Evolutionary conservation across 2,797 vertebrate genomes (phyloP).

Genomic region (Sebastes goodei): DNA sequence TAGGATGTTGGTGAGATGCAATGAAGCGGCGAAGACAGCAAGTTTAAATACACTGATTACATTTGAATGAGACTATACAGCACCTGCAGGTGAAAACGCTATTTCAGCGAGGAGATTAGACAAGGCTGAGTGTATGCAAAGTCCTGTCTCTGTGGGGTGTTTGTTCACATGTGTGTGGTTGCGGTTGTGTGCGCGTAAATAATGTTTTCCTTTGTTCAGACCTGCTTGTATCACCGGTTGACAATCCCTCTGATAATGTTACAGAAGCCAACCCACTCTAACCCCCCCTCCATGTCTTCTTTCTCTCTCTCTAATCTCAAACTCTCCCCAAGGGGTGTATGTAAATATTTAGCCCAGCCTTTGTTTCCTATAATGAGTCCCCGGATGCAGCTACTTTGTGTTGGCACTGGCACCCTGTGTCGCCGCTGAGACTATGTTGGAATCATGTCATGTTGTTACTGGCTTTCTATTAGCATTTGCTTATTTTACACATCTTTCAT

Average conservation of each 20-base stretch:
- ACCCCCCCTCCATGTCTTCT: constrained; percentile 10
- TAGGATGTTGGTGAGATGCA: constrained; percentile 12
- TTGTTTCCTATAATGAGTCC: constrained; percentile 54
- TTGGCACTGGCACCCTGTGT: constrained; percentile 14
- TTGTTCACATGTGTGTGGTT: constrained; percentile 38
- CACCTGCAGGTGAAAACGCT: constrained; percentile 55
- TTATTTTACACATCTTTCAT: neutral
- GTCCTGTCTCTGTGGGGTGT: constrained; percentile 50
- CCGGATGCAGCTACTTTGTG: constrained; percentile 32
- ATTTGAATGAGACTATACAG: constrained; percentile 40
- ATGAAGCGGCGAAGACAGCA: constrained; percentile 19
- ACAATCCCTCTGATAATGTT: constrained; percentile 76
- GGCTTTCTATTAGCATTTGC: neutral
- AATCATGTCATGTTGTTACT: neutral
- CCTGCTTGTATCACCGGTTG: constrained; percentile 62
- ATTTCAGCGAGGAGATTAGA: constrained; percentile 58
- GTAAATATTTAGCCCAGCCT: constrained; percentile 67
- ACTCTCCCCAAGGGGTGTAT: constrained; percentile 55
- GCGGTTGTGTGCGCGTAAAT: constrained; percentile 22
- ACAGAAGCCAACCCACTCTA: constrained; percentile 21
- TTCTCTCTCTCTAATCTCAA: constrained; percentile 60
- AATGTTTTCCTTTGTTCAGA: constrained; percentile 62
- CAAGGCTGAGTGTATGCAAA: constrained; percentile 52
- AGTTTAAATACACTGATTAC: constrained; percentile 40
- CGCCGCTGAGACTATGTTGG: constrained; percentile 6